Conservation (phyloP, 1,140 invertebrate genomes). For the Ostrea denselamellosa region DNA sequence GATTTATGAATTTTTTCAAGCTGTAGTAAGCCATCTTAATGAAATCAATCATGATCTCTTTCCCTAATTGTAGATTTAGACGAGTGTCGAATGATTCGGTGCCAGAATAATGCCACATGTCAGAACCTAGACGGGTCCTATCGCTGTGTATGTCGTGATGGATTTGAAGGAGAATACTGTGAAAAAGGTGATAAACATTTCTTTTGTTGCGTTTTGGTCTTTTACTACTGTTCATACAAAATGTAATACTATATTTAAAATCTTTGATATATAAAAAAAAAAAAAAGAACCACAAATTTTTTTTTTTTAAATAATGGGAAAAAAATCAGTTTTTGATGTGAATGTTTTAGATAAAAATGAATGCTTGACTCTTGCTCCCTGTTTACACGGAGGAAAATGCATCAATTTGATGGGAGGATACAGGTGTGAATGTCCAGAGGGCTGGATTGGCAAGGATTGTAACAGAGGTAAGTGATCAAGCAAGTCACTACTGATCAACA, state of each 20-base stretch:
- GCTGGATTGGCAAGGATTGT: constrained; percentile 47
- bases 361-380: constrained; percentile 45
- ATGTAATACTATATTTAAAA: no score
- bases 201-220: no score
- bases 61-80: constrained; percentile 45
- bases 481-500: neutral
- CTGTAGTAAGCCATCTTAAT: no score
- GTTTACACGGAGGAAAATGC: constrained; percentile 46
- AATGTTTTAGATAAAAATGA: constrained; percentile 49
- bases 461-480: constrained; percentile 41
- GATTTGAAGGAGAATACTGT: constrained; percentile 49
- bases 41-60: no score
- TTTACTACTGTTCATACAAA: no score
- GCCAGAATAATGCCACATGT: constrained; percentile 53
- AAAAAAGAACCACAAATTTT: no score
- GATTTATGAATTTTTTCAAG: no score
- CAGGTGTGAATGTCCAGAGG: constrained; percentile 44
- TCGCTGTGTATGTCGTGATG: constrained; percentile 46
- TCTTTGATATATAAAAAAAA: no score
- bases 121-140: constrained; percentile 46
- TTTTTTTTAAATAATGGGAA: no score
- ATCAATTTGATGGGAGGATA: constrained; percentile 44
- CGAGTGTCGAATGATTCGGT: constrained; percentile 51
- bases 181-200: constrained; percentile 35
- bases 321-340: neutral